These are phyloP conservation scores for Sandelia bainsii DNA, from an alignment of 2,797 vertebrate genomes.

Conservation along the genomic window DNA sequence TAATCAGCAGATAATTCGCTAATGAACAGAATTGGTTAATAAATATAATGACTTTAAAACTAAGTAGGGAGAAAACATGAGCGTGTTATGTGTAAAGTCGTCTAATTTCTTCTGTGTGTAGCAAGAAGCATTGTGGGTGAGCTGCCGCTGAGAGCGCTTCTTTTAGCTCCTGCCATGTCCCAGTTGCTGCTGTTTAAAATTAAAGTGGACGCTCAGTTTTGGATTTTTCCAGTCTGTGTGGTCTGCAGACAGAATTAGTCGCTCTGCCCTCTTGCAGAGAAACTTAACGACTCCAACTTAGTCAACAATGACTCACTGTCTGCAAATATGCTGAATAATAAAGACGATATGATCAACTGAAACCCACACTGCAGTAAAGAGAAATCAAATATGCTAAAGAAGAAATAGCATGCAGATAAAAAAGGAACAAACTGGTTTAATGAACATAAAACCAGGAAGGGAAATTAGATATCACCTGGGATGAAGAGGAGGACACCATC, in stretches of 20 bases:
- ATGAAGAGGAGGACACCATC: background rate
- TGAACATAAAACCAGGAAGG: background rate
- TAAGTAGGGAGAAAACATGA: too few relatives aligned
- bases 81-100: too few relatives aligned
- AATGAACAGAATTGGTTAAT: too few relatives aligned
- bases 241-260: background rate
- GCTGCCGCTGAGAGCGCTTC: too few relatives aligned
- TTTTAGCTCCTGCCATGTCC: background rate
- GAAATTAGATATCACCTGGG: background rate
- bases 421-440: background rate
- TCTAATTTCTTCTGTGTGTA: too few relatives aligned
- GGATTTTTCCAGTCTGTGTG: too few relatives aligned
- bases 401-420: background rate
- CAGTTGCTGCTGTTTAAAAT: background rate
- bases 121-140: too few relatives aligned
- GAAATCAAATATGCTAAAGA: background rate
- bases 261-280: conserved; percentile 11
- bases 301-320: conserved; percentile 19
- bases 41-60: too few relatives aligned
- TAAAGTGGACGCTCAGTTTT: background rate
- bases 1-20: too few relatives aligned
- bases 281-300: background rate
- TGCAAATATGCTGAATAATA: conserved; percentile 15
- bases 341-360: background rate
- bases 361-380: background rate